Conservation (phyloP, 1,140 invertebrate species). For the Asobara japonica region DNA sequence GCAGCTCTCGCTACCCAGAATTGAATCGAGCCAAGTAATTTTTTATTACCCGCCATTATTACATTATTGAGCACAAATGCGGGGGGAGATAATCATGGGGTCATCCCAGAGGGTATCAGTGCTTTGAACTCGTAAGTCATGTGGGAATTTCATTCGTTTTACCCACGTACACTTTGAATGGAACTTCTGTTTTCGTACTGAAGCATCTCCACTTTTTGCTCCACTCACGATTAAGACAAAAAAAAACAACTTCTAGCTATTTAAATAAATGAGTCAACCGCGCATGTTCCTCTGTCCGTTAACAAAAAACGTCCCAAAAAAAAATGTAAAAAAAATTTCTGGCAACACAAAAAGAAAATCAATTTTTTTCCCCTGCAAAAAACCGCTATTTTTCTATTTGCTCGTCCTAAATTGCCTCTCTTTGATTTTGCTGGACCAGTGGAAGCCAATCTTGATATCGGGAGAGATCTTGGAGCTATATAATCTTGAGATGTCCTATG, state of each 20-base stretch:
- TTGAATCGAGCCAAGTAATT: background rate
- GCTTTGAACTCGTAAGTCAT: conserved; percentile 7
- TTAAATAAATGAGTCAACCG: too few species aligned
- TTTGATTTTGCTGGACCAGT: background rate
- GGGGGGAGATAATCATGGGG: conserved; percentile 42
- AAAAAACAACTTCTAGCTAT: background rate
- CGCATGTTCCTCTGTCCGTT: too few species aligned
- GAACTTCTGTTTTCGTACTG: conserved; percentile 4
- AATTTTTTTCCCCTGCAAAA: too few species aligned
- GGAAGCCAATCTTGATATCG: conserved; percentile 25
- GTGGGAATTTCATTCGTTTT: background rate
- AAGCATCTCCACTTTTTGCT: background rate
- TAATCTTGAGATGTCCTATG: background rate
- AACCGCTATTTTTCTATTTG: background rate
- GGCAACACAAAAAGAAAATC: too few species aligned
- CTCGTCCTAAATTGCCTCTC: background rate
- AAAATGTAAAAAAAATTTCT: too few species aligned
- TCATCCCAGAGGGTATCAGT: conserved; percentile 42
- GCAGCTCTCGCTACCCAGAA: background rate
- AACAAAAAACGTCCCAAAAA: too few species aligned
- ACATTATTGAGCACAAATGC: background rate
- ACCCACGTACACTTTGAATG: conserved; percentile 14
- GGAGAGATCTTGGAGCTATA: conserved; percentile 7
- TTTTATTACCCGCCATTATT: background rate
- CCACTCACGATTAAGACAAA: background rate